These are phyloP conservation scores for Anarrhichthys ocellatus DNA, from an alignment of 2,113 vertebrate genomes.

Conservation along the genomic window DNA sequence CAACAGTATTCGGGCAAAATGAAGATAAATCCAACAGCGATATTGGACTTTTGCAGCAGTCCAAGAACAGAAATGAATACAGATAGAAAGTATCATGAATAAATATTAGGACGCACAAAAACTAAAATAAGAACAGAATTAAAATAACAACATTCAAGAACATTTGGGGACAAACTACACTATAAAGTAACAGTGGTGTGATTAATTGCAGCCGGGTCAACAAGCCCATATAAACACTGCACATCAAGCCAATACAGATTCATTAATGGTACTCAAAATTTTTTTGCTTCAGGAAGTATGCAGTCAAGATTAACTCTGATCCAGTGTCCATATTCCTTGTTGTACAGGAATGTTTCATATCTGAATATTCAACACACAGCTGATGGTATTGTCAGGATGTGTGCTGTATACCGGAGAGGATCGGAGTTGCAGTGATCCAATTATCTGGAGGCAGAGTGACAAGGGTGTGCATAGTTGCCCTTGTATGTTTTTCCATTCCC, in stretches of 20 bases:
- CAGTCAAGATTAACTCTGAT: background rate
- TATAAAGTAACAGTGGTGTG: background rate
- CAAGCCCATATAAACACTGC: background rate
- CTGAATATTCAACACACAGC: background rate
- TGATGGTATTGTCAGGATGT: conserved; percentile 15
- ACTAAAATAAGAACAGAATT: background rate
- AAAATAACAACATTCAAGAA: background rate
- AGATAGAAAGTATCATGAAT: background rate
- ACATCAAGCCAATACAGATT: background rate
- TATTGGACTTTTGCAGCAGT: background rate
- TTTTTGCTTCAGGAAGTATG: conserved; percentile 8
- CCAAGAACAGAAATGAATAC: background rate
- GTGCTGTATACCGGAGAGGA: conserved; percentile 31
- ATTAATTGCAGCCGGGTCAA: background rate
- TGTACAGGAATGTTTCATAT: background rate
- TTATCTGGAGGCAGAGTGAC: conserved; percentile 64
- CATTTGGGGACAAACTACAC: background rate
- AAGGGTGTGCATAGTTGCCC: conserved; percentile 55
- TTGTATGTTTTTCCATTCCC: conserved; percentile 62
- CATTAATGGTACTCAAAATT: background rate
- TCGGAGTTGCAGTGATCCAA: conserved; percentile 59
- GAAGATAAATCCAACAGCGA: background rate
- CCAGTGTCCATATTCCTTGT: background rate
- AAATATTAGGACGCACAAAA: background rate
- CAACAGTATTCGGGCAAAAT: background rate